Base-by-base conservation (phyloP, 2,113 vertebrate species). In the Dicrurus megarhynchus region DNA sequence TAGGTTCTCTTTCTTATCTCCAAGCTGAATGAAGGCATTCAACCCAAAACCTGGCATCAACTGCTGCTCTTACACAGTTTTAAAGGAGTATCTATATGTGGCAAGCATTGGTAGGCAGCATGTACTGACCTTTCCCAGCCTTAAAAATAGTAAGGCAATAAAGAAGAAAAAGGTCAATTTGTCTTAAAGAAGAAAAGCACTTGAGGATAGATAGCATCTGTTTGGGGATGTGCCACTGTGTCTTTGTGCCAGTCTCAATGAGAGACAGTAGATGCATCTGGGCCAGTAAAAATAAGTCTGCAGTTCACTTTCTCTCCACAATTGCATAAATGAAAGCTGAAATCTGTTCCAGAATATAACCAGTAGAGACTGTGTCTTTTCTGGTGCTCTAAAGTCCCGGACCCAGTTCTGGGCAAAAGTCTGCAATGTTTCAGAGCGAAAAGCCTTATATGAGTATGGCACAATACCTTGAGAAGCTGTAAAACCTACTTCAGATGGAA, bases 281-380 rank as follows among this genome's bases (percentile, higher is more conserved):
- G 79, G 59, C 53, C 17, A 47, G 55, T 93, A 88, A 94, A 93
- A 87, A 87, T 87, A 95, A 85, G 39, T 35, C 53, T 91, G 70
- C 55, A 57, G 17, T 47, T 91, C n/a, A 32, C 35, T 82, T 42
- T 74, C 27, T 84, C 64, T 93, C 35, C 6, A 20, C 81, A 88
- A 1, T 24, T 69, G 21, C 35, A 42, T 49, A 71, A 75, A 33
- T 23, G 94, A 80, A 89, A 84, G 33, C 70, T 79, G 70, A 67
- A 83, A 83, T 82, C 20, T 70, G 35, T 55, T 95, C 39, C 65
- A 77, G 32, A 16, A 24, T 30, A 27, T 52, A 85, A 42, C 35
- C 20, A 27, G 39, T 64, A 85, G 42, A 65, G 46, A 63, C 44
- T 63, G 5, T 52, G 19, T 74, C 28, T 93, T 56, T 83, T 61